phyloP scores from a whole-genome alignment of 2,113 vertebrate species.

The Syngnathus typhle region DNA sequence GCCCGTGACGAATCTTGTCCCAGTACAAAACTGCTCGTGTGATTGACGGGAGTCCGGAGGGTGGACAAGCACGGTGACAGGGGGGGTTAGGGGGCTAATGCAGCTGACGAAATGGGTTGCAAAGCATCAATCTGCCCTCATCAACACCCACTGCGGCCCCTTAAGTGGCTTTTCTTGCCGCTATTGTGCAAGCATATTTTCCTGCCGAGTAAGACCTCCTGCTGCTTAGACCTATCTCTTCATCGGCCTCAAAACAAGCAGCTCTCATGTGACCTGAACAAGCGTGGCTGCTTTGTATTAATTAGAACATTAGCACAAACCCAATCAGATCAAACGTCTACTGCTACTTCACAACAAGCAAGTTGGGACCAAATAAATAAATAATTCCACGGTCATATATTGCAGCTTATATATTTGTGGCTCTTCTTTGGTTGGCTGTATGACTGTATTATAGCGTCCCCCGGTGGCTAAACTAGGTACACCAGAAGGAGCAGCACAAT shows the following conservation, averaged over 20 bases:
- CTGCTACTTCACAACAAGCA: neutral
- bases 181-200: slow-evolving; percentile 1
- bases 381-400: too few species aligned
- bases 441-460: too few species aligned
- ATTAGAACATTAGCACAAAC: neutral
- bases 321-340: neutral
- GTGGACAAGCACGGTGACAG: neutral
- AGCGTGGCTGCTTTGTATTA: neutral
- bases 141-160: neutral
- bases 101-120: slow-evolving; percentile 8
- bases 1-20: neutral
- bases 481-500: too few species aligned
- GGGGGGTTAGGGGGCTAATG: neutral
- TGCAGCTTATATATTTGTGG: too few species aligned
- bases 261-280: neutral
- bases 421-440: too few species aligned
- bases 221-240: slow-evolving; percentile 1
- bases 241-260: neutral
- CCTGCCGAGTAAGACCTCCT: slow-evolving; percentile 7
- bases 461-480: too few species aligned
- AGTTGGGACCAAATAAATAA: neutral
- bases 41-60: neutral
- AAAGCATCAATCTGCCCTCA: neutral
- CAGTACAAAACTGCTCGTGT: neutral
- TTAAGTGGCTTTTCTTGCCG: neutral